Evolutionary conservation across 2,888 invertebrate species (phyloP).

Genomic region (Epirrhoe alternata): DNA sequence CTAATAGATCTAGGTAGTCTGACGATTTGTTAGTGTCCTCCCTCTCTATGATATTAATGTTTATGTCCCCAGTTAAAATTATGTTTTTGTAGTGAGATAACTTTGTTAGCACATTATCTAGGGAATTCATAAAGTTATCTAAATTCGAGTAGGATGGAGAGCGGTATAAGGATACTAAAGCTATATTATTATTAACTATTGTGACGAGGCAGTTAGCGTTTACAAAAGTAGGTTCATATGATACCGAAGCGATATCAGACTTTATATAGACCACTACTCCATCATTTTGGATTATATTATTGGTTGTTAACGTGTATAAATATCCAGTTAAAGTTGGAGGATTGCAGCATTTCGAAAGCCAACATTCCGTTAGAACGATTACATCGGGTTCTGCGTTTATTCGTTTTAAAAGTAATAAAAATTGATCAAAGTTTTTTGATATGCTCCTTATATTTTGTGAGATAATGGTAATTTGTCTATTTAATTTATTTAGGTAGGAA

Average conservation of each 20-base stretch:
- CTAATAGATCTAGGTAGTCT: not conserved
- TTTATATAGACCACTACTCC: constrained; percentile 3
- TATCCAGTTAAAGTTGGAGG: not conserved
- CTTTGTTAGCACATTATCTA: not conserved
- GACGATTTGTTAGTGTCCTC: no score
- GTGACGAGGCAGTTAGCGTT: constrained; percentile 3
- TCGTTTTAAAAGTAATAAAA: not conserved
- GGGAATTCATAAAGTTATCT: not conserved
- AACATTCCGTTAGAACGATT: no score
- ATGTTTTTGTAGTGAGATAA: not conserved
- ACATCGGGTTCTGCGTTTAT: not conserved
- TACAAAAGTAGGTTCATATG: not conserved
- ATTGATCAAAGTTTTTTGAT: not conserved
- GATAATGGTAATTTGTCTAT: not conserved
- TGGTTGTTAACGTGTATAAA: not conserved
- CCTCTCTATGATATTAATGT: not conserved
- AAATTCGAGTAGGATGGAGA: not conserved
- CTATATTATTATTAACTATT: not conserved
- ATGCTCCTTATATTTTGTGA: constrained; percentile 3
- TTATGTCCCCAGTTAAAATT: not conserved
- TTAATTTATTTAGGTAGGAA: not conserved
- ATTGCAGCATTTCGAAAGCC: no score
- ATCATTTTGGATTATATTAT: constrained; percentile 1
- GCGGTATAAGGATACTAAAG: not conserved
- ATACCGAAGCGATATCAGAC: not conserved